Evolutionary conservation across 1,140 invertebrate genomes (phyloP), one percentile per base, ranked within the genome.

Genomic region (Drosophila grimshawi): DNA sequence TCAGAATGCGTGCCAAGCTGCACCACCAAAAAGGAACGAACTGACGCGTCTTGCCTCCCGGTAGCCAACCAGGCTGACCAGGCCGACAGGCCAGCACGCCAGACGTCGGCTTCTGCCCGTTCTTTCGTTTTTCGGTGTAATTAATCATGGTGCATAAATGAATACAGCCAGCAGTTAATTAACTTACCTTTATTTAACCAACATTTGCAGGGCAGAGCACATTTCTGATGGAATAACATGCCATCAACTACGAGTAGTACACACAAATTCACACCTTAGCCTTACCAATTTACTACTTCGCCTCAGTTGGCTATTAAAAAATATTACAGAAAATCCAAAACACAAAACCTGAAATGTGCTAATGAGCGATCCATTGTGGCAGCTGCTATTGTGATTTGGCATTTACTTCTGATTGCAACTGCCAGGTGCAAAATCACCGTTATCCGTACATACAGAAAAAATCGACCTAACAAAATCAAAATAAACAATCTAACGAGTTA

Each of bases 81-180:
- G 81, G 61, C 67, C 52, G 60, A 52, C 67, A 59, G 62, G 56
- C 76, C 77, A 73, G 43, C 51, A n/a, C 8, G 52, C 51, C 51
- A 41, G 35, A 57, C 55, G 67, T 48, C 63, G 63, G 29, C 51
- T 53, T 46, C 79, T 70, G 68, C 53, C 77, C 74, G 62, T 57
- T 81, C 39, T 61, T 56, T 81, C 39, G 65, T 56, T 57, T 61
- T 74, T 59, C 60, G 77, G 8, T 63, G 80, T 73, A 81, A 89
- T 89, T 89, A 89, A 89, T 89, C 85, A 89, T 85, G 62, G 51
- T 76, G 85, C 80, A 89, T 89, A 89, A 78, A 89, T 89, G 78
- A 89, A 85, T 89, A 80, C 78, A 76, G 77, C 85, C 80, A 85
- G 86, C 60, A 81, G 85, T 85, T 89, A 89, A 89, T 89, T 89